These are phyloP conservation scores for Spinus pinus DNA, from an alignment of 2,797 vertebrate species.

Conservation along the genomic window DNA sequence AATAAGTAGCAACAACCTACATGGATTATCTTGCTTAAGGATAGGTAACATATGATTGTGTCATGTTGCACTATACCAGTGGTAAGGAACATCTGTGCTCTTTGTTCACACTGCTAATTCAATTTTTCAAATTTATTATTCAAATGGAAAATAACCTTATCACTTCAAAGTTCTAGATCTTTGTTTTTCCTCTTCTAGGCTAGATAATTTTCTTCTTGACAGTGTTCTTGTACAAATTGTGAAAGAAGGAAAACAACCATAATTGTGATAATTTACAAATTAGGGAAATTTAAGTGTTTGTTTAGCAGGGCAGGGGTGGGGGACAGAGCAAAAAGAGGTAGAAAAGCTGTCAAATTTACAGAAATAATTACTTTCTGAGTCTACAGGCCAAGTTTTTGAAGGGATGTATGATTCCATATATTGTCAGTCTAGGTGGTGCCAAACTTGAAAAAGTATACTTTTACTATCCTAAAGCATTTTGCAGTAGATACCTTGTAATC, in stretches of 20 bases:
- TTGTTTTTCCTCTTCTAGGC: neutral
- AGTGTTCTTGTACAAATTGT: neutral
- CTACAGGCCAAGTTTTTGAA: neutral
- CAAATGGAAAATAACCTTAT: neutral
- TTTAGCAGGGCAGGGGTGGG: rapidly evolving
- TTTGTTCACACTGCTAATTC: neutral
- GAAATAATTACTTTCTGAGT: neutral
- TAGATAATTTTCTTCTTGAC: neutral
- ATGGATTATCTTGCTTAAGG: neutral
- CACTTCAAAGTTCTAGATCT: neutral
- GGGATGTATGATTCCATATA: neutral
- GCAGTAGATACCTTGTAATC: neutral
- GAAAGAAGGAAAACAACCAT: neutral
- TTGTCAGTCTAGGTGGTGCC: neutral
- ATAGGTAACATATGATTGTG: neutral
- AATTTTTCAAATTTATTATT: neutral
- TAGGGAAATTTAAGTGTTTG: neutral
- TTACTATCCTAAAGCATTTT: neutral
- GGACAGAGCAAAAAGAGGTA: neutral
- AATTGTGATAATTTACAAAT: neutral
- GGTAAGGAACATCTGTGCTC: neutral
- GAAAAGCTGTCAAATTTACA: neutral
- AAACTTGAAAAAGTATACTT: neutral
- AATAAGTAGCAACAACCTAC: neutral
- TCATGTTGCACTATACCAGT: neutral